phyloP scores from a whole-genome alignment of 2,113 vertebrate genomes.

The Terrapene triunguis region DNA sequence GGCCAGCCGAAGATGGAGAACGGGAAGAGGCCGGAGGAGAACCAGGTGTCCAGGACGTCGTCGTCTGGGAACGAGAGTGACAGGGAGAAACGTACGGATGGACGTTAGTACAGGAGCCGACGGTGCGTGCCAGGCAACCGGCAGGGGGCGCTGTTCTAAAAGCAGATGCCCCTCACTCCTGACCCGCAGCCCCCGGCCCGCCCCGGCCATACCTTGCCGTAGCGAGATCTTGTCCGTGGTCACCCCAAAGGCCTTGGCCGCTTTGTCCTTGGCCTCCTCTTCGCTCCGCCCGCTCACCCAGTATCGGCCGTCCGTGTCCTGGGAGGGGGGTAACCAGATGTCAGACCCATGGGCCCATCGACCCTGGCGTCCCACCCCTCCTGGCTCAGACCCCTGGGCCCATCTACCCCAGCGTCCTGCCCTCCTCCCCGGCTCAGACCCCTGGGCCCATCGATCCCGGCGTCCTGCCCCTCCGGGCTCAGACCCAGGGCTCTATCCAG shows the following conservation, averaged over 20 bases:
- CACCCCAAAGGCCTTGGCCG: slow-evolving; percentile 87
- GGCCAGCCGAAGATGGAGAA: slow-evolving; percentile 95
- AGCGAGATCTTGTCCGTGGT: slow-evolving; percentile 85
- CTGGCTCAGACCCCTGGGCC: background rate
- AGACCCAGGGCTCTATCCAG: background rate
- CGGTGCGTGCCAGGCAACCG: too few relatives aligned
- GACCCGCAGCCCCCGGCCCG: background rate
- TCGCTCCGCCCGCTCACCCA: slow-evolving; percentile 90
- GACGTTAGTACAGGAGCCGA: background rate
- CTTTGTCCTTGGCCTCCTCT: slow-evolving; percentile 86
- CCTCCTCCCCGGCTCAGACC: background rate
- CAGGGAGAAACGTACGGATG: background rate
- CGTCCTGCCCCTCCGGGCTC: background rate
- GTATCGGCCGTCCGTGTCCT: slow-evolving; percentile 90
- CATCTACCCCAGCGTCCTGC: too few relatives aligned
- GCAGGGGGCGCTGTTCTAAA: background rate
- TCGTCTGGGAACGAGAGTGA: slow-evolving; percentile 53
- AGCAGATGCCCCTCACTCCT: background rate
- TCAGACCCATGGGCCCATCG: rapidly evolving
- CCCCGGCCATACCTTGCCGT: slow-evolving; percentile 82
- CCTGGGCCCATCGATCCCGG: background rate
- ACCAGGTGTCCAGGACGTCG: slow-evolving; percentile 89
- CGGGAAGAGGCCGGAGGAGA: slow-evolving; percentile 92
- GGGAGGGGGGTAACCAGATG: background rate
- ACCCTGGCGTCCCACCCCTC: background rate